phyloP scores from a whole-genome alignment of 2,797 vertebrate genomes.

The Myiothlypis chrysogaster region DNA sequence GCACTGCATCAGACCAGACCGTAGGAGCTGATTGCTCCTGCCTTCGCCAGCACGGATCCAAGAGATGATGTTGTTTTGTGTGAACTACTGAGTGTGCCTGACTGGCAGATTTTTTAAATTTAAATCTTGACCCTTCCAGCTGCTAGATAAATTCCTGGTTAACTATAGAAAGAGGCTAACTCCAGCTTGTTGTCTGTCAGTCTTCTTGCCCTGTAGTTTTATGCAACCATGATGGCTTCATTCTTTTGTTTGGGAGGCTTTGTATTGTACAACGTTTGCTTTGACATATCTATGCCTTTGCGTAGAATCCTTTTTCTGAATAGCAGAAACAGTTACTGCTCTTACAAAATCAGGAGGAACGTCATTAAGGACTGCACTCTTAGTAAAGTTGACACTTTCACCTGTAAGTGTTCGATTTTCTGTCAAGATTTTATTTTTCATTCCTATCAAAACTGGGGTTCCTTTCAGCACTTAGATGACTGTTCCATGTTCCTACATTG shows the following conservation, averaged over 20 bases:
- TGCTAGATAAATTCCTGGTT: background rate
- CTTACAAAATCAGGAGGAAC: background rate
- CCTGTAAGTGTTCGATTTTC: background rate
- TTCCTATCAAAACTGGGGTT: background rate
- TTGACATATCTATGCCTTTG: background rate
- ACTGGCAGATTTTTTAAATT: background rate
- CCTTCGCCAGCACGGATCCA: background rate
- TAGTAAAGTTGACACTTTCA: background rate
- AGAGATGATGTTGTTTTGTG: accelerated
- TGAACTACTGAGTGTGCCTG: background rate
- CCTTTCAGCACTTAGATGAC: background rate
- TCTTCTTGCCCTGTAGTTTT: background rate
- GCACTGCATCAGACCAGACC: accelerated
- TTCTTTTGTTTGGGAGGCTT: background rate
- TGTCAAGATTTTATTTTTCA: background rate
- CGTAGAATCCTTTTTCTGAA: background rate
- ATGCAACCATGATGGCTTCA: background rate
- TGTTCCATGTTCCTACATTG: background rate
- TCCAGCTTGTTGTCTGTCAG: background rate
- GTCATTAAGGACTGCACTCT: background rate
- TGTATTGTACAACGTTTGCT: background rate
- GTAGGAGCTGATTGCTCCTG: accelerated
- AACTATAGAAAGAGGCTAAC: background rate
- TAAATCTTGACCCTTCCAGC: background rate
- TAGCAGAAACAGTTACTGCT: background rate